These are phyloP conservation scores for Ptiloglossa arizonensis DNA, from an alignment of 1,140 invertebrate species.

Conservation along the genomic window DNA sequence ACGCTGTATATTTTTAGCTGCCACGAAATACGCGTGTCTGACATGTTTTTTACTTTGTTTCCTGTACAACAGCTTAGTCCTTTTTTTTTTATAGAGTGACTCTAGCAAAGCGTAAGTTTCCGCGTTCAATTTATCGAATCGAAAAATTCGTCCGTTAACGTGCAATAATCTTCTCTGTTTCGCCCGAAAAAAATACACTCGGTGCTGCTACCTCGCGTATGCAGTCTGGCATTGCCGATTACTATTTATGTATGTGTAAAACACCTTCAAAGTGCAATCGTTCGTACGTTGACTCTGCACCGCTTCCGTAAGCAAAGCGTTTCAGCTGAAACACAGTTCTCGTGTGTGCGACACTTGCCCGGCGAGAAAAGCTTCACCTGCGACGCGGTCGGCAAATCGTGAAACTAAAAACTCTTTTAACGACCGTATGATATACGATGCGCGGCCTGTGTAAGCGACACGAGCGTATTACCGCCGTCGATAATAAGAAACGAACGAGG, in stretches of 20 bases:
- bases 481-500: not conserved
- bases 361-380: not conserved
- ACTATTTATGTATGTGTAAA: slow-evolving; percentile 19
- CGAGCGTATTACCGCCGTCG: not conserved
- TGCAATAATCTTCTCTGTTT: not conserved
- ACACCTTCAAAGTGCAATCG: slow-evolving; percentile 58
- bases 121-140: slow-evolving; percentile 4
- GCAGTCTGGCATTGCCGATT: not conserved
- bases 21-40: not conserved
- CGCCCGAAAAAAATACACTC: not conserved
- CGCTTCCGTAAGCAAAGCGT: slow-evolving; percentile 28
- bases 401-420: not conserved
- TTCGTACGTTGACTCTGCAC: slow-evolving; percentile 57
- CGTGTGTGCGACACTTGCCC: not conserved
- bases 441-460: no score
- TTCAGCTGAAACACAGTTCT: slow-evolving; percentile 35
- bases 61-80: not conserved
- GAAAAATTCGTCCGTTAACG: slow-evolving; percentile 3
- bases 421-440: not conserved
- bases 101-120: not conserved
- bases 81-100: not conserved
- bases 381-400: not conserved
- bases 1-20: slow-evolving; percentile 8
- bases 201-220: not conserved
- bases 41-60: not conserved